Evolutionary conservation across 1,140 invertebrate genomes (phyloP).

Genomic region (Archivesica marissinica): DNA sequence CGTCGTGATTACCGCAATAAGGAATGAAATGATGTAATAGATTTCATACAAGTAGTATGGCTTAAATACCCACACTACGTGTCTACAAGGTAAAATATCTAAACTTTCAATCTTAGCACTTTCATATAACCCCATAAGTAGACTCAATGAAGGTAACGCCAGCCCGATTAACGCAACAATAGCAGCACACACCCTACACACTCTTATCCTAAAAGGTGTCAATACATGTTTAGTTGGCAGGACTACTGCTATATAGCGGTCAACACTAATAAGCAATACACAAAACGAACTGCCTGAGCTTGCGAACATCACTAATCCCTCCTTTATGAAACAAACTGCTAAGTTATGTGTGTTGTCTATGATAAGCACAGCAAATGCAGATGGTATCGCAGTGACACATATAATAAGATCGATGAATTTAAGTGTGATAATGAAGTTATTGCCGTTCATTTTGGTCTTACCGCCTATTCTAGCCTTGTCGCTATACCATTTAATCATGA

Average conservation of each 20-base stretch:
- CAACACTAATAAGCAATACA: conserved; percentile 26
- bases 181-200: neutral
- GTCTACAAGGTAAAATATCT: conserved; percentile 5
- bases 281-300: conserved; percentile 34
- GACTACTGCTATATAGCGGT: conserved; percentile 21
- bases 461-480: neutral
- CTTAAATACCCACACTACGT: conserved; percentile 33
- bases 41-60: conserved; percentile 45
- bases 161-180: neutral
- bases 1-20: neutral
- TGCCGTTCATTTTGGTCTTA: conserved; percentile 2
- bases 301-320: conserved; percentile 41
- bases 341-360: conserved; percentile 11
- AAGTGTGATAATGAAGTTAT: conserved; percentile 26
- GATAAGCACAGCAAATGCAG: conserved; percentile 1
- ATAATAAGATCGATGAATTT: conserved; percentile 36
- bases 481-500: conserved; percentile 28
- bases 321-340: conserved; percentile 37
- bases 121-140: neutral
- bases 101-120: neutral
- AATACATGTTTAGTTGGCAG: conserved; percentile 33
- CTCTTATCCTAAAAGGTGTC: neutral
- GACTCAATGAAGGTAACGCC: conserved; percentile 5
- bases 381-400: conserved; percentile 13
- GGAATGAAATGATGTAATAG: conserved; percentile 24